phyloP scores from a whole-genome alignment of 37 sponge, comb jelly and placozoan species.

The Haliclona indistincta region DNA sequence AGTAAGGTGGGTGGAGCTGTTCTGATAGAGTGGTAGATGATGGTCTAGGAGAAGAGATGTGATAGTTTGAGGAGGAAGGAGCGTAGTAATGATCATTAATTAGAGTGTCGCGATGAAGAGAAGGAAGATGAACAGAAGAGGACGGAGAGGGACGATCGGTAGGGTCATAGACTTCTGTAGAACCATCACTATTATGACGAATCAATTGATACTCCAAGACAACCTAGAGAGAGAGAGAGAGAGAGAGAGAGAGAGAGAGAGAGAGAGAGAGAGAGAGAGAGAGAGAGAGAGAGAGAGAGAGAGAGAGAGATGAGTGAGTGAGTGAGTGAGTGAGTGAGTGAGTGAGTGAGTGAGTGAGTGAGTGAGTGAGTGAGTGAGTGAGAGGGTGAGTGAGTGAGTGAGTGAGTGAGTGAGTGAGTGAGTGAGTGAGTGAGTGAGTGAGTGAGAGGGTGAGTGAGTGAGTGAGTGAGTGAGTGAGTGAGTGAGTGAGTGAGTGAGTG shows the following conservation, averaged over 20 bases:
- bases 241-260: not conserved
- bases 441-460: too few species aligned
- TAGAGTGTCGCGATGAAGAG: not conserved
- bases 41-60: too few species aligned
- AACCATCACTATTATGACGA: too few species aligned
- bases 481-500: constrained; percentile 6
- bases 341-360: not conserved
- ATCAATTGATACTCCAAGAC: not conserved
- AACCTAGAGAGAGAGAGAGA: not conserved
- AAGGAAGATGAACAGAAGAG: not conserved
- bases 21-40: too few species aligned
- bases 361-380: not conserved
- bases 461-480: constrained; percentile 7
- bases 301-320: constrained; percentile 11
- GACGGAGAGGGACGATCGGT: not conserved
- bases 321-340: not conserved
- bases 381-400: too few species aligned
- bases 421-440: constrained; percentile 2
- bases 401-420: not conserved
- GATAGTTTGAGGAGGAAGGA: too few species aligned
- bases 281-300: not conserved
- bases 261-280: not conserved
- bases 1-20: too few species aligned
- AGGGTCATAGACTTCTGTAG: too few species aligned
- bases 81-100: not conserved